Evolutionary conservation across 2,797 vertebrate genomes (phyloP), one percentile per base, ranked within the genome.

Genomic region (Dryobates pubescens): DNA sequence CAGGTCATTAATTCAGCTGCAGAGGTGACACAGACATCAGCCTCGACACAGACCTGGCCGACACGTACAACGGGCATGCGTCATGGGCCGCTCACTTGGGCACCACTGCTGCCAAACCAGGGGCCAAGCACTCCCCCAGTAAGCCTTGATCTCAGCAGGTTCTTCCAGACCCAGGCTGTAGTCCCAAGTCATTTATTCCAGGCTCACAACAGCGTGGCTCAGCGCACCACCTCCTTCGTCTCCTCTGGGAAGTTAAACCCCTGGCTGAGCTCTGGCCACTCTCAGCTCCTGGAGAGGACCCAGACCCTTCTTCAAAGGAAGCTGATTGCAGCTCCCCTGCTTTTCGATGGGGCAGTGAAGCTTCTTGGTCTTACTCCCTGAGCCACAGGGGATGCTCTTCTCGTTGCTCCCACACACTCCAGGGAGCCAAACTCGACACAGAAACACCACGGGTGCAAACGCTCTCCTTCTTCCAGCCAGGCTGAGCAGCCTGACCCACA

Each of bases 61-160:
- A 73, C 17, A 27, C 0, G 0, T 14, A 69, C 0, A 56, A 34
- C 1, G 32, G 22, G 32, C 9, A 0, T 9, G 64, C 5, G 13
- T 27, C 38, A 19, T 0, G 4, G 59, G 53, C 17, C 22, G 70
- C 29, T 70, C 16, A 8, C 10, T 1, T 23, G 38, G 19, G 34
- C 15, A 32, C 45, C 51, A n/a, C 56, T 0, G 24, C 10, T 27
- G 8, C 22, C 34, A 57, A 82, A 69, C 58, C 47, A 26, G 3
- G 0, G 32, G 32, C 12, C 19, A 30, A 72, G 24, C 13, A 6
- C 20, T 90, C 3, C 70, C 12, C 8, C 4, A 1, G 17, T 53
- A 80, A 74, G 59, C 38, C 10, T 67, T 15, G 68, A 75, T 36
- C 43, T 19, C 32, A 3, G 38, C 45, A 77, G 77, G 67, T 88